These are phyloP conservation scores for Rotaria macrura DNA, from an alignment of 2,888 invertebrate species.

Conservation along the genomic window DNA sequence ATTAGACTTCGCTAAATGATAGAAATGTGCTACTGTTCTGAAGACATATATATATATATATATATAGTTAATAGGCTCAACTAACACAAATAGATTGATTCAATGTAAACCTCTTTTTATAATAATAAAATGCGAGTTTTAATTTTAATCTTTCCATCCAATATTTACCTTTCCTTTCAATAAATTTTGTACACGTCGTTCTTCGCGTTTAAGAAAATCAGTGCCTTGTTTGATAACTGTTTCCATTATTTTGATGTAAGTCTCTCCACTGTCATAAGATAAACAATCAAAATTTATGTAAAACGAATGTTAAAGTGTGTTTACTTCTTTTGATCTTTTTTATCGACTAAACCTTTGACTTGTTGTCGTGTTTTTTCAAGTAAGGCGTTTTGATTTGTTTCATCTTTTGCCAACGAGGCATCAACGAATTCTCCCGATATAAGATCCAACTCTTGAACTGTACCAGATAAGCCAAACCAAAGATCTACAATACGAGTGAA, in stretches of 20 bases:
- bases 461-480: slow-evolving; percentile 17
- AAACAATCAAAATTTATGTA: background rate
- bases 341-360: background rate
- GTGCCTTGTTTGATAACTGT: background rate
- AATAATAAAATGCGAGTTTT: too few species aligned
- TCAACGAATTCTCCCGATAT: background rate
- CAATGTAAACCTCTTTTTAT: too few species aligned
- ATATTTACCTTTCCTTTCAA: background rate
- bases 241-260: slow-evolving; percentile 2
- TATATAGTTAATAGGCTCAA: too few species aligned
- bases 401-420: background rate
- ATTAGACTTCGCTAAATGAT: too few species aligned
- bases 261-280: background rate
- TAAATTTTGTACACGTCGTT: slow-evolving; percentile 9
- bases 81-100: too few species aligned
- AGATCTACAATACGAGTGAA: background rate
- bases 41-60: too few species aligned
- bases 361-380: background rate
- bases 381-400: background rate
- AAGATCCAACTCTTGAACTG: background rate
- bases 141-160: too few species aligned
- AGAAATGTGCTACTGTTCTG: too few species aligned
- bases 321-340: background rate
- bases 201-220: slow-evolving; percentile 16
- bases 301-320: background rate